Evolutionary conservation across 2,797 vertebrate genomes (phyloP), one percentile per base, ranked within the genome.

Genomic region (Peromyscus eremicus): DNA sequence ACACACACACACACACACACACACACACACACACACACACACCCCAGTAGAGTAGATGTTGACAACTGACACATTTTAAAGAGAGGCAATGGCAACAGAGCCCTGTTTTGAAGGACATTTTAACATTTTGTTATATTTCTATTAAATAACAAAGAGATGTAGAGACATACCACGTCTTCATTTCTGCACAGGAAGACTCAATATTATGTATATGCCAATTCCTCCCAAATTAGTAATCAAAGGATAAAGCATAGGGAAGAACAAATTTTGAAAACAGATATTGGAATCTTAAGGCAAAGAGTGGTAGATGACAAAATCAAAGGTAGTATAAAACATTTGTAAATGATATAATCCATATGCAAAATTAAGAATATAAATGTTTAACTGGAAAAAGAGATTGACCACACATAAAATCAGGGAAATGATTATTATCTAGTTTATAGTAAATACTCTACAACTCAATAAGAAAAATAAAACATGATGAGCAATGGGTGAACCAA

Each of bases 161-260:
- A 90, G 29, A 92, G 73, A 73, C 16, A 70, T 9, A 46, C 46
- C 6, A 49, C 34, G n/a, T 62, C 49, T 49, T 84, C 57, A 80
- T 25, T 60, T 11, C 89, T 89, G 62, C 29, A 6, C 6, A 25
- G 5, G 32, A 86, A 88, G 43, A 94, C 27, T 93, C 83, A 89
- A 43, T 81, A 89, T 71, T 77, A 89, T 32, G 14, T 37, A 79
- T 27, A 85, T 80, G 57, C 64, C 76, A 37, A 4, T 90, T 94
- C 2, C 80, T 34, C 19, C 23, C 70, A 94, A 94, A 52, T 92
- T 87, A 68, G 64, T 52, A 75, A 68, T 92, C 29, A 88, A 95
- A 92, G n/a, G 77, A 32, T 92, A 96, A 97, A 92, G 86, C 55
- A 83, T 57, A 70, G n/a, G 82, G n/a, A 83, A 40, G 10, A 34